These are phyloP conservation scores for Parascotia fuliginaria DNA, from an alignment of 2,888 invertebrate species.

Conservation along the genomic window DNA sequence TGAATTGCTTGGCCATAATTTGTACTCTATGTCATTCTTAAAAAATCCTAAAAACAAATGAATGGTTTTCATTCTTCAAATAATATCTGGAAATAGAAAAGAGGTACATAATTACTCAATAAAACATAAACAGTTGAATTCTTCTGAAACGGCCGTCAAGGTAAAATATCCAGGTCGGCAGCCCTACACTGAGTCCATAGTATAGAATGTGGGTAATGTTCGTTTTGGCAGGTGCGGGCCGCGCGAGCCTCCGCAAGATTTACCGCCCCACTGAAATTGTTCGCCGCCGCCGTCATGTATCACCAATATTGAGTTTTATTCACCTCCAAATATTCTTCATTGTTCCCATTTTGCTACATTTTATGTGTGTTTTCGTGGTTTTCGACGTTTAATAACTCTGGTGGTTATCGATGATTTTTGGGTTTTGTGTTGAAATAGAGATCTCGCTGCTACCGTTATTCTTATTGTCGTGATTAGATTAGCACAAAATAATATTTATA, in stretches of 20 bases:
- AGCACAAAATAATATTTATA: too few species aligned
- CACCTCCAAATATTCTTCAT: slow-evolving; percentile 4
- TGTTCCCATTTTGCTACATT: neutral
- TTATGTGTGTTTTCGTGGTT: neutral
- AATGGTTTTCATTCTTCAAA: too few species aligned
- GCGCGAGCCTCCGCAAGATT: slow-evolving; percentile 9
- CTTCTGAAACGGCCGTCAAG: too few species aligned
- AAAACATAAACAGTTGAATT: neutral
- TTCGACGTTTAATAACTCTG: neutral
- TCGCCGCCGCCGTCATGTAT: slow-evolving; percentile 5
- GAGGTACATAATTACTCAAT: too few species aligned
- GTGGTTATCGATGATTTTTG: too few species aligned
- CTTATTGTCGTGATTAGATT: too few species aligned
- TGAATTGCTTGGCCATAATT: too few species aligned
- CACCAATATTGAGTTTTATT: slow-evolving; percentile 10
- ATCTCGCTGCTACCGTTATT: too few species aligned
- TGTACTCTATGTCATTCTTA: too few species aligned
- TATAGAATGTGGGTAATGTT: slow-evolving; percentile 5
- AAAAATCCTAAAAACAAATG: too few species aligned
- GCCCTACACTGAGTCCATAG: neutral
- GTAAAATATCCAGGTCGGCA: neutral
- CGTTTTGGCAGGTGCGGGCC: slow-evolving; percentile 11
- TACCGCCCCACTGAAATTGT: slow-evolving; percentile 9
- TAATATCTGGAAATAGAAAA: too few species aligned
- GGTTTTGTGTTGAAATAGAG: too few species aligned